Percentiles rank a stretch among this genome's conserved stretches.
These are phyloP conservation scores for Caretta caretta DNA, from an alignment of 2,113 vertebrate genomes.

Conservation along the genomic window DNA sequence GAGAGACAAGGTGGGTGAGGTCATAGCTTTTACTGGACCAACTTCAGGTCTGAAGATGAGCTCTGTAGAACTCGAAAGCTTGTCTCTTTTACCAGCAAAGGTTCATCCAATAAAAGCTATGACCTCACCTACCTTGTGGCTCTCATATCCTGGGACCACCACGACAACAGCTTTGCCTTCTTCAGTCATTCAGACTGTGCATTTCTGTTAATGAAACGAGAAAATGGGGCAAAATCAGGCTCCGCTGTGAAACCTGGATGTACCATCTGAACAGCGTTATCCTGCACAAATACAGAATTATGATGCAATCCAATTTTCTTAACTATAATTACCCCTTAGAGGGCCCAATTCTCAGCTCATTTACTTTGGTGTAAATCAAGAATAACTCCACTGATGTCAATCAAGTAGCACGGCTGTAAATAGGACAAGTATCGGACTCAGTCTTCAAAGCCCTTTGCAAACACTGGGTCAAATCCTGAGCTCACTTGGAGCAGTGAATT, in stretches of 20 bases:
- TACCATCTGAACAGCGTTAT: accelerated
- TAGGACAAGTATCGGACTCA: not conserved
- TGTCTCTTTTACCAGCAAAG: not conserved
- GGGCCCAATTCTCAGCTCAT: not conserved
- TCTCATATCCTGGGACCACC: not conserved
- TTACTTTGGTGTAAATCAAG: not conserved
- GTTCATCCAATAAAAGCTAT: not conserved
- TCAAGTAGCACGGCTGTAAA: not conserved
- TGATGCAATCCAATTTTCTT: accelerated
- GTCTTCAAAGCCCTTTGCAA: not conserved
- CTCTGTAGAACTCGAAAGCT: not conserved
- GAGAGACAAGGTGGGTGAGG: not conserved
- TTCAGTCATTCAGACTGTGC: not conserved
- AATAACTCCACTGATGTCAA: not conserved
- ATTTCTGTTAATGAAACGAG: not conserved
- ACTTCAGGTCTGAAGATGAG: not conserved
- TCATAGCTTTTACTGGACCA: not conserved
- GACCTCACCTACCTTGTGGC: not conserved
- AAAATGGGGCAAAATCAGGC: not conserved
- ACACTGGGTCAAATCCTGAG: not conserved
- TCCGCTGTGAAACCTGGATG: not conserved
- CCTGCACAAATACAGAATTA: not conserved
- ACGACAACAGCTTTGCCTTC: not conserved
- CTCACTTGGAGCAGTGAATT: not conserved
- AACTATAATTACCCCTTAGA: not conserved